Conservation (phyloP, 2,888 invertebrate species). For the Acronicta psi region DNA sequence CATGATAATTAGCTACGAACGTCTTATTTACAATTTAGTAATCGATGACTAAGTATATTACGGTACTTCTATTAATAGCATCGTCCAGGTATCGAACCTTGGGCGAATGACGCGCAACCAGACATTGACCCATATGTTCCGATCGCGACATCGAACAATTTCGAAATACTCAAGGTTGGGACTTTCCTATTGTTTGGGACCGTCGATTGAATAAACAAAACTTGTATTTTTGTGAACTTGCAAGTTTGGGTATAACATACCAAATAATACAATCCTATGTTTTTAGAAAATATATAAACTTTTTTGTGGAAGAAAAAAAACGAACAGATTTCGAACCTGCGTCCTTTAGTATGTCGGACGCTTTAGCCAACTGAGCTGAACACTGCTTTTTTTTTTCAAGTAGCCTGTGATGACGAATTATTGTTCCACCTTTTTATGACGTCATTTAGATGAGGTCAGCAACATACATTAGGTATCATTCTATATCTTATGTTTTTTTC, state of each 20-base stretch:
- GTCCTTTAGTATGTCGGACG: too few species aligned
- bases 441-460: too few species aligned
- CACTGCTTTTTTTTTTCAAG: too few species aligned
- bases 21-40: constrained; percentile 3
- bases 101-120: constrained; percentile 48
- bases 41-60: constrained; percentile 20
- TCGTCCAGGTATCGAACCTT: constrained; percentile 57
- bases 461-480: too few species aligned
- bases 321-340: too few species aligned
- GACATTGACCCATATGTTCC: constrained; percentile 58
- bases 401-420: too few species aligned
- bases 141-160: constrained; percentile 40
- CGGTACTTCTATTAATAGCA: constrained; percentile 24
- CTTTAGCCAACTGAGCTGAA: too few species aligned
- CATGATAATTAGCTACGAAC: neutral
- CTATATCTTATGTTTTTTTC: constrained; percentile 21
- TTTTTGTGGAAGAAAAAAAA: too few species aligned
- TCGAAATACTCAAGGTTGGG: constrained; percentile 39
- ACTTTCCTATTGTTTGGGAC: constrained; percentile 32
- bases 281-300: too few species aligned
- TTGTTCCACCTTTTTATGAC: too few species aligned
- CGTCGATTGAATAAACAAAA: constrained; percentile 27
- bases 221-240: constrained; percentile 1
- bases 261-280: too few species aligned
- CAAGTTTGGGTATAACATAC: too few species aligned